These are phyloP conservation scores for Aphelenchoides besseyi DNA, from an alignment of 1,140 invertebrate genomes.

Conservation along the genomic window DNA sequence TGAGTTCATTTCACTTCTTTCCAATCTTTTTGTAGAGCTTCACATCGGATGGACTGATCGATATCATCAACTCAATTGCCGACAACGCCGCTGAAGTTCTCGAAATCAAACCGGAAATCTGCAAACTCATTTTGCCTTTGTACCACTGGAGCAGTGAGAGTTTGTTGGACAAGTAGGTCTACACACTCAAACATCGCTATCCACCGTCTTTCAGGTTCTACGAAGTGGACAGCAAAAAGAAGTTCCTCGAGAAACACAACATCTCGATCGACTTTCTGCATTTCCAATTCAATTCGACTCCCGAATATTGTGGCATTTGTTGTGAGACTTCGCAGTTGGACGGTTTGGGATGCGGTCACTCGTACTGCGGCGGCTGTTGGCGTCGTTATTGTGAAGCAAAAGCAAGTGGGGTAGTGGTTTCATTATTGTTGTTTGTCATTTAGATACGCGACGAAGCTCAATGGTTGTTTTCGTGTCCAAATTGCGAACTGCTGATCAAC, in stretches of 20 bases:
- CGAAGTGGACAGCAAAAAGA: not conserved
- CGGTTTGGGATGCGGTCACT: conserved; percentile 89
- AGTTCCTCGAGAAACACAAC: not conserved
- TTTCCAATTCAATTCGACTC: not conserved
- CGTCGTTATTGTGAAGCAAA: conserved; percentile 92
- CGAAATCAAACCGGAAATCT: not conserved
- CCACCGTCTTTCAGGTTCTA: not conserved
- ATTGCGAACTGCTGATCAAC: not conserved
- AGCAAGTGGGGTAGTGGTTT: conserved; percentile 70
- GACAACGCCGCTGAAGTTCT: not conserved
- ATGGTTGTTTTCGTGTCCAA: not conserved
- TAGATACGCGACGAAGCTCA: not conserved
- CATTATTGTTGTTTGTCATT: not conserved
- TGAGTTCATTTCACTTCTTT: too few relatives aligned
- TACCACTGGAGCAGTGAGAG: not conserved
- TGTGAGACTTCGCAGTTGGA: conserved; percentile 69
- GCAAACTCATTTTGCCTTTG: not conserved
- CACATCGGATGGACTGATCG: not conserved
- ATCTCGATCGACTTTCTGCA: not conserved
- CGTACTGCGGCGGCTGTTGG: conserved; percentile 90
- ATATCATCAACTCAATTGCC: not conserved
- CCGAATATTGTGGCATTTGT: not conserved
- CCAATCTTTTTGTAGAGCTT: not conserved
- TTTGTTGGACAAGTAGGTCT: not conserved
- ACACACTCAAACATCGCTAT: not conserved